Conservation (phyloP, 1,140 invertebrate species). For the silkworm (Bombyx mori) region DNA sequence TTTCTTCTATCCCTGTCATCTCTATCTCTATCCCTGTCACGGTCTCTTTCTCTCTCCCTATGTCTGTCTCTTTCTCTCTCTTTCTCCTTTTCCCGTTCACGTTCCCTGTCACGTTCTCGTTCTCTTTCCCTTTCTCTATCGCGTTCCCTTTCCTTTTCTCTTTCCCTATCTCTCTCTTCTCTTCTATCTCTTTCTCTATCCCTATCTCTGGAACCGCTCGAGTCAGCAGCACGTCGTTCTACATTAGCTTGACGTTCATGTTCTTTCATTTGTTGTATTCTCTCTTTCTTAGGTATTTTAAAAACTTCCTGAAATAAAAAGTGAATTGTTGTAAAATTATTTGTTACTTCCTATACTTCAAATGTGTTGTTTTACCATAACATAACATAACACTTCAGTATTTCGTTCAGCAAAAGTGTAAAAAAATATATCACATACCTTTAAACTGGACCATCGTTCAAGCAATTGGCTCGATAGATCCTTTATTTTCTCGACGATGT, state of each 20-base stretch:
- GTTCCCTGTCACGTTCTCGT: conserved; percentile 31
- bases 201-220: conserved; percentile 49
- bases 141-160: conserved; percentile 37
- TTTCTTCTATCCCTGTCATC: conserved; percentile 67
- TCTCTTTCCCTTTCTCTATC: conserved; percentile 30
- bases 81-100: conserved; percentile 35
- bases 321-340: not conserved
- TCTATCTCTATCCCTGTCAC: conserved; percentile 35
- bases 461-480: conserved; percentile 78
- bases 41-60: conserved; percentile 34
- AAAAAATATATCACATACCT: conserved; percentile 71
- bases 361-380: not conserved
- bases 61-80: conserved; percentile 43
- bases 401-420: not conserved
- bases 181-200: conserved; percentile 27
- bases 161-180: conserved; percentile 21
- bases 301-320: conserved; percentile 76
- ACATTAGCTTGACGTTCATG: conserved; percentile 88
- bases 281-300: conserved; percentile 95
- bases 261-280: conserved; percentile 93
- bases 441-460: conserved; percentile 83
- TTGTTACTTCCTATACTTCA: not conserved
- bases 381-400: not conserved
- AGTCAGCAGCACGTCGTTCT: conserved; percentile 53
- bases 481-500: conserved; percentile 57